Base-by-base conservation (phyloP, 2,113 vertebrate species). In the Bagarius yarrelli region DNA sequence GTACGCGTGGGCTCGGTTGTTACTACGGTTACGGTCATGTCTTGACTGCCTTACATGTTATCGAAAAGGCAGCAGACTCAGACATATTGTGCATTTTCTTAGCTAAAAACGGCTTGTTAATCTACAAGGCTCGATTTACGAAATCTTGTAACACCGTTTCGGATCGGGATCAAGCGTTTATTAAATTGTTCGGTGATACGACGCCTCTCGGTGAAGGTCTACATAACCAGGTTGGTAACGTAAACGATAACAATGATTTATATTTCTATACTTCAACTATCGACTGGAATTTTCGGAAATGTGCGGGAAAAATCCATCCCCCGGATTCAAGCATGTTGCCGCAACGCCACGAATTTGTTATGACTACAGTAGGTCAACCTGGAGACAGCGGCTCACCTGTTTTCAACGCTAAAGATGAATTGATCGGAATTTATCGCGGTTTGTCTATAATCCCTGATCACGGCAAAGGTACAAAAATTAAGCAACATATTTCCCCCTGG, bases 351-450 rank as follows among this genome's bases (percentile, higher is more conserved):
- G 27, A 2, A 8, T 61, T 80, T 83, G 0, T 76, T 27, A 70
- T 53, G 11, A 52, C 77, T 50, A n/a, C 21, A 15, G 53, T 53
- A 53, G 82, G 82, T 36, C 44, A 21, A 27, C 21, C 15, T 40
- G 82, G 82, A 69, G 82, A 83, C 63, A 83, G 82, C 40, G 82
- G 82, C 30, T 60, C 72, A 23, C 82, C 71, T 53, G 2, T 83
- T 60, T 83, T 36, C 60, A 63, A 64, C 23, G 2, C 44, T 4
- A 66, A 80, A 40, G 25, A 2, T 25, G 27, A 71, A 50, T 5
- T 44, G 23, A 44, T 71, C 19, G 78, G 53, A 12, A 16, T 59
- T 59, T 79, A 70, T 70, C 0, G 8, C 2, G 78, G 78, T 1
- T 8, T 0, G 2, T 56, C 19, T 56, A 27, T 23, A 23, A 21